phyloP scores from a whole-genome alignment of 2,888 invertebrate genomes.

The Hesperia comma region DNA sequence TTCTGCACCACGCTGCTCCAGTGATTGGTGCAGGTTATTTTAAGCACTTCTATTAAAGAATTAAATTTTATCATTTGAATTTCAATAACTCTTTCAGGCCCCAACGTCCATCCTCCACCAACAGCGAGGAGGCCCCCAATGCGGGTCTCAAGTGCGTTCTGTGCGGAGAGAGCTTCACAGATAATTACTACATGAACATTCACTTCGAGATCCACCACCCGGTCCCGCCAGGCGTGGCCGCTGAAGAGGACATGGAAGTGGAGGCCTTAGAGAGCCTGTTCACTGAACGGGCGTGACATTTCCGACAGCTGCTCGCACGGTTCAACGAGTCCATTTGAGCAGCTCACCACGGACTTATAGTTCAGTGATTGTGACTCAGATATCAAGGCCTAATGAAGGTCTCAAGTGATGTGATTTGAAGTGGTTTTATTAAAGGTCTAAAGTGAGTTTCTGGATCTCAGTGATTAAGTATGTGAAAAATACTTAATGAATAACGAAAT shows the following conservation, averaged over 20 bases:
- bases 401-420: too few relatives aligned
- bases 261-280: constrained; percentile 36
- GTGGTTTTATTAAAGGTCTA: too few relatives aligned
- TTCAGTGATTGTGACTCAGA: too few relatives aligned
- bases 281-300: constrained; percentile 28
- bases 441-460: not conserved
- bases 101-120: constrained; percentile 20
- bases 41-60: too few relatives aligned
- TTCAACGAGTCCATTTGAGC: constrained; percentile 21
- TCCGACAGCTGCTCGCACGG: constrained; percentile 20
- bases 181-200: constrained; percentile 57
- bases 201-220: constrained; percentile 58
- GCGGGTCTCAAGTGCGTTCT: constrained; percentile 45
- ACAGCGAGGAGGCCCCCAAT: constrained; percentile 30
- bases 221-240: constrained; percentile 26
- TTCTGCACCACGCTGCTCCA: too few relatives aligned
- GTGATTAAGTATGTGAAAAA: not conserved
- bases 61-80: too few relatives aligned
- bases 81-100: constrained; percentile 45
- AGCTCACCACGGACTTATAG: not conserved
- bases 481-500: not conserved
- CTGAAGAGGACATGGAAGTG: constrained; percentile 21
- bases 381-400: too few relatives aligned
- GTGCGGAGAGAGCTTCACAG: constrained; percentile 53
- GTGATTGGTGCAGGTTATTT: too few relatives aligned